Conservation (phyloP, 23 tunicate genomes). For the Ciona savignyi region DNA sequence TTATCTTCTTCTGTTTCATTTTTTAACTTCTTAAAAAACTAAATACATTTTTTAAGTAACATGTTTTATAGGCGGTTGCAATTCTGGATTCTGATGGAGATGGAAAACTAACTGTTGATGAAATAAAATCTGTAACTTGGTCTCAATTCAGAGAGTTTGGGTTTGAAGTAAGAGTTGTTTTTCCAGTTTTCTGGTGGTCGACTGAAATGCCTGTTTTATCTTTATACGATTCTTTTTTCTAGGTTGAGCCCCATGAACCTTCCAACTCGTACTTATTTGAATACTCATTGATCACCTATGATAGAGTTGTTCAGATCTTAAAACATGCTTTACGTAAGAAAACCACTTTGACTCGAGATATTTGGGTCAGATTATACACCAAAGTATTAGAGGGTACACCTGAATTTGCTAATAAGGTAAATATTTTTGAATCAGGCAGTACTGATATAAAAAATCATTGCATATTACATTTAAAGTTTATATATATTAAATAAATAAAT, state of each 20-base stretch:
- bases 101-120: conserved; percentile 7
- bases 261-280: conserved; percentile 43
- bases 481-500: too few species aligned
- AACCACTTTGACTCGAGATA: background rate
- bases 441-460: too few species aligned
- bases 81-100: conserved; percentile 13
- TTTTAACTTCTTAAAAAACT: too few species aligned
- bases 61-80: too few species aligned
- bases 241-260: conserved; percentile 54
- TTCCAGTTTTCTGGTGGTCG: too few species aligned
- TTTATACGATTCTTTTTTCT: too few species aligned
- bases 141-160: conserved; percentile 8
- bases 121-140: background rate
- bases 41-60: too few species aligned
- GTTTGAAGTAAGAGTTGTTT: too few species aligned
- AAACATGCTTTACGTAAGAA: background rate
- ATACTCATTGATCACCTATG: conserved; percentile 37
- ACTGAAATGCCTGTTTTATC: too few species aligned
- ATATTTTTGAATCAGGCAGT: background rate
- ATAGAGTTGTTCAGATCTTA: conserved; percentile 4
- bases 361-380: conserved; percentile 12
- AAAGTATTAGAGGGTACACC: conserved; percentile 6
- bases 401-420: conserved; percentile 18
- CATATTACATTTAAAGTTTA: too few species aligned
- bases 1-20: too few species aligned